These are phyloP conservation scores for Pocillopora verrucosa DNA, from an alignment of 64 coral and sea anemone species.

Conservation along the genomic window DNA sequence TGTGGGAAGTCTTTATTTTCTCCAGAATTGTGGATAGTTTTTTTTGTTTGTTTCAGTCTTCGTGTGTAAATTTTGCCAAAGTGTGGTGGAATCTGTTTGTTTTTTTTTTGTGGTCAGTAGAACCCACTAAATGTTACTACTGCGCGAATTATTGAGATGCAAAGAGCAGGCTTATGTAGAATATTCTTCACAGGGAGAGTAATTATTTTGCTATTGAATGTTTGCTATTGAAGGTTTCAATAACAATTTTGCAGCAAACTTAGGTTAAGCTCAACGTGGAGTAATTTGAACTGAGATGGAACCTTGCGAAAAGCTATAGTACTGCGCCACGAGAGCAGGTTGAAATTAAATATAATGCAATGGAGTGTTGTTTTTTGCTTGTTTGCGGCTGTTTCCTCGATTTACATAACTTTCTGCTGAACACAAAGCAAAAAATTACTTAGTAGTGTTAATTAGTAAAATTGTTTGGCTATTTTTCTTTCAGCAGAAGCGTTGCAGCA, in stretches of 20 bases:
- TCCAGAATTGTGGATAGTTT: neutral
- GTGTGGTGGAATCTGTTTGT: neutral
- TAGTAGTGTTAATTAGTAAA: constrained; percentile 6
- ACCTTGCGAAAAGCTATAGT: neutral
- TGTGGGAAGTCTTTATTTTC: constrained; percentile 8
- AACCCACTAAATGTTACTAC: neutral
- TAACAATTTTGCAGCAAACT: neutral
- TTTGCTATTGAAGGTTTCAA: neutral
- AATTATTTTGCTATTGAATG: neutral
- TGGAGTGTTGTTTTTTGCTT: neutral
- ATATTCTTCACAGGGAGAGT: neutral
- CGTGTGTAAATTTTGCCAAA: neutral
- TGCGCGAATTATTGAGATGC: neutral
- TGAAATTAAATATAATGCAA: neutral
- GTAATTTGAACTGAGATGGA: neutral
- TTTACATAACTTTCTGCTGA: constrained; percentile 39
- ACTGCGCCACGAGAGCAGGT: neutral
- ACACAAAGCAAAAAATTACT: neutral
- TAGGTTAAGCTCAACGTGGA: neutral
- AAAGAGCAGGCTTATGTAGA: neutral
- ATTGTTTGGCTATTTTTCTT: neutral
- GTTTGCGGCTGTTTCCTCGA: neutral
- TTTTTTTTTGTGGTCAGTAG: constrained; percentile 1
- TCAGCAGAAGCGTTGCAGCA: constrained; percentile 9
- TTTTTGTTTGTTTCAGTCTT: neutral